Conservation (phyloP, 1,140 invertebrate species). For the Pachyrhynchus sulphureomaculatus region DNA sequence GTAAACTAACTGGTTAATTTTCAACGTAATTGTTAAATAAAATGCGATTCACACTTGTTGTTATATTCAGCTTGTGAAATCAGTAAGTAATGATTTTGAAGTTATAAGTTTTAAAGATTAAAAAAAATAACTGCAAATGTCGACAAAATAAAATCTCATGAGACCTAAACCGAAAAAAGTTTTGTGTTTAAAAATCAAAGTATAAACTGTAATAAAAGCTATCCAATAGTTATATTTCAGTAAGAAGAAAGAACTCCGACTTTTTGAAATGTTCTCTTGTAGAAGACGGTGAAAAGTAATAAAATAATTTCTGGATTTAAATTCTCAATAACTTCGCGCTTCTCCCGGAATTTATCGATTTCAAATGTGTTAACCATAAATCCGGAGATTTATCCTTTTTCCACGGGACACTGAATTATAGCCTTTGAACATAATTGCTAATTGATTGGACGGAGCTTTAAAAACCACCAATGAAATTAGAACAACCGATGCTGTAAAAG, state of each 20-base stretch:
- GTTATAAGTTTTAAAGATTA: too few relatives aligned
- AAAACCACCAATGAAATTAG: neutral
- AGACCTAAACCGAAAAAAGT: too few relatives aligned
- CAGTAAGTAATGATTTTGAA: too few relatives aligned
- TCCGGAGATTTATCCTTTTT: slow-evolving; percentile 23
- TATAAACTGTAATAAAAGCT: too few relatives aligned
- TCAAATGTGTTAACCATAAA: slow-evolving; percentile 29
- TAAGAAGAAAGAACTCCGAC: neutral
- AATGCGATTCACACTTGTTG: too few relatives aligned
- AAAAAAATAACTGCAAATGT: too few relatives aligned
- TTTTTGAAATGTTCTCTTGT: slow-evolving; percentile 6
- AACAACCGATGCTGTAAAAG: neutral
- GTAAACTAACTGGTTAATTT: too few relatives aligned
- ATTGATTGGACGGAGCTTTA: slow-evolving; percentile 22
- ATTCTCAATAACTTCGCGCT: slow-evolving; percentile 22
- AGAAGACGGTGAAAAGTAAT: slow-evolving; percentile 13
- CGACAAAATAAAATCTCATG: too few relatives aligned
- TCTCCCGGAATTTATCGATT: slow-evolving; percentile 24
- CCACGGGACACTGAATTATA: slow-evolving; percentile 12
- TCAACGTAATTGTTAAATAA: too few relatives aligned
- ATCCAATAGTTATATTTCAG: too few relatives aligned
- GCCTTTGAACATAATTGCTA: slow-evolving; percentile 26
- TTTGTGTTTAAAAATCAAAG: too few relatives aligned
- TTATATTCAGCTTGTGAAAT: too few relatives aligned
- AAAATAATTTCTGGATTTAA: slow-evolving; percentile 27